Evolutionary conservation across 2,113 vertebrate genomes (phyloP).

Genomic region (Amazona guildingii): DNA sequence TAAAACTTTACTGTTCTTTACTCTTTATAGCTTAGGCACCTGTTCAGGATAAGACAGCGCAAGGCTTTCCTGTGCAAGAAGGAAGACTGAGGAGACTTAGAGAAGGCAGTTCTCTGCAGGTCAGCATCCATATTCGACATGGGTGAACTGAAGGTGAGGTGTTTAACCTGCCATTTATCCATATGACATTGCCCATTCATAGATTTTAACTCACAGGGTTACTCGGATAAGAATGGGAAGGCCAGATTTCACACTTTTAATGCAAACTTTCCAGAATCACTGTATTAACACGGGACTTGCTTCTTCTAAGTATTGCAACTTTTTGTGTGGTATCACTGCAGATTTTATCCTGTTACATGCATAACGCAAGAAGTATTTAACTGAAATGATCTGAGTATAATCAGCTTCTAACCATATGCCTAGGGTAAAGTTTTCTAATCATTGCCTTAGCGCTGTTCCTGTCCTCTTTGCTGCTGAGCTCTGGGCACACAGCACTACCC

Average conservation of each 20-base stretch:
- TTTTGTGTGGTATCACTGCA: not conserved
- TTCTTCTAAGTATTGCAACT: not conserved
- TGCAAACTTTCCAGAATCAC: not conserved
- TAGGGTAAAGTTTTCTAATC: not conserved
- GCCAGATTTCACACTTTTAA: not conserved
- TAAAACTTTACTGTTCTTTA: not conserved
- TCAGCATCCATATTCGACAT: rapidly evolving
- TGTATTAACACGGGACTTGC: not conserved
- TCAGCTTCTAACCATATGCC: not conserved
- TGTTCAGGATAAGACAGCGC: not conserved
- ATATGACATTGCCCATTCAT: rapidly evolving
- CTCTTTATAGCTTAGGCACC: not conserved
- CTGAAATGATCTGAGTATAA: not conserved
- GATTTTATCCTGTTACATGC: not conserved
- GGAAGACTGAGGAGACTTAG: not conserved
- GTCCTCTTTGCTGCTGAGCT: not conserved
- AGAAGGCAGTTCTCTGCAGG: not conserved
- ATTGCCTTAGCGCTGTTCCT: not conserved
- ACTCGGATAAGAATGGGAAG: not conserved
- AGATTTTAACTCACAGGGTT: not conserved
- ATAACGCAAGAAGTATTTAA: not conserved
- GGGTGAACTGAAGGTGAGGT: not conserved
- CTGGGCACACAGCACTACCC: not conserved
- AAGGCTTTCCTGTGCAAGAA: not conserved
- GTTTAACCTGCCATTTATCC: not conserved